Base-by-base conservation (phyloP, 2,888 invertebrate species). In the Drosophila hawaiiensis region DNA sequence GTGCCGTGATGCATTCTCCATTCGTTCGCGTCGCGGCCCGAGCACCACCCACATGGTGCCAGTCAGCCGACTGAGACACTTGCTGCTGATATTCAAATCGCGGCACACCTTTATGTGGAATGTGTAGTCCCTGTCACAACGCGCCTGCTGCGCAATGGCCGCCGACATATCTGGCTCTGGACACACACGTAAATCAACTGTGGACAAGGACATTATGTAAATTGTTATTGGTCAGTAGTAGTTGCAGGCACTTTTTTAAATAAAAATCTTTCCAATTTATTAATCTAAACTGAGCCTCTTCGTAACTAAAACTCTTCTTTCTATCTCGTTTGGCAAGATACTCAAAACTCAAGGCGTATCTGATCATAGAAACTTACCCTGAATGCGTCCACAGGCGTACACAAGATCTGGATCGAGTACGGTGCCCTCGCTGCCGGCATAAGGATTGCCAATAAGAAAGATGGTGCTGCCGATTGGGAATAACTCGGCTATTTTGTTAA, bases 61-160 rank as follows among this genome's bases (percentile, higher is more conserved):
- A 0, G 99, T 99, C 64, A 99, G 95, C 12, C 98, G 95, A 0
- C 97, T 96, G 74, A 99, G 93, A 84, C 98, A 94, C 82, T 96
- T 95, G 0, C 95, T 92, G 39, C 95, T 95, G 82, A 98, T 94
- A 60, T 95, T 95, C 94, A 93, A n/a, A 88, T 91, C 67, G 39
- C 86, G 63, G 29, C 91, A 85, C 1, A 91, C 89, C 28, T 90
- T 84, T 72, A 84, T 92, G 14, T 91, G 56, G 68, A 80, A 91
- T 9, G 89, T 53, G 52, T 91, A 93, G 22, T 92, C 86, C 0
- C 68, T 69, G 53, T 92, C 90, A 0, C 84, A 69, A 4, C 79
- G 55, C 12, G 73, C 76, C 65, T 93, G 92, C 66, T 91, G 14
- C 29, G 65, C 16, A 25, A 76, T 87, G 0, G 92, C 91, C 5